Conservation (phyloP, 2,797 vertebrate species). For the Lagodon rhomboides region DNA sequence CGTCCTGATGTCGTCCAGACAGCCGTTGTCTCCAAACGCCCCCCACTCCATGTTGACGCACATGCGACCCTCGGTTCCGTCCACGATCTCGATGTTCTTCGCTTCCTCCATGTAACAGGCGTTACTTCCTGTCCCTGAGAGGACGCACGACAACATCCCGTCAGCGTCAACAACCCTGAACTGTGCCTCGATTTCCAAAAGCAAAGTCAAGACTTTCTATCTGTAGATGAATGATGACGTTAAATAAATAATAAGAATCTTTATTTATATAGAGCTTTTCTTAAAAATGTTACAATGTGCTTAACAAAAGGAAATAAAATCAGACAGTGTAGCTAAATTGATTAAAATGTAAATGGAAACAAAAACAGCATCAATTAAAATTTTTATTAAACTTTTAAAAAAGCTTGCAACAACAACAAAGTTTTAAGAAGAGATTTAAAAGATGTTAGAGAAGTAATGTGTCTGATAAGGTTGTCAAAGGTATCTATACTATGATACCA, state of each 20-base stretch:
- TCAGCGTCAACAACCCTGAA: background rate
- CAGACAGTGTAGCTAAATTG: too few relatives aligned
- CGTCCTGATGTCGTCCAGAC: constrained; percentile 96
- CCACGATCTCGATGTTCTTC: constrained; percentile 93
- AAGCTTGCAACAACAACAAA: too few relatives aligned
- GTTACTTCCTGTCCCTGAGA: constrained; percentile 95
- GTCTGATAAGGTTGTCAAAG: too few relatives aligned
- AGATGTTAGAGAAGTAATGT: too few relatives aligned
- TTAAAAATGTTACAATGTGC: background rate
- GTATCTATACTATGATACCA: too few relatives aligned
- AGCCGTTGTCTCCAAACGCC: constrained; percentile 96
- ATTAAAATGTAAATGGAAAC: too few relatives aligned
- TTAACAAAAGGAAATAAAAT: too few relatives aligned
- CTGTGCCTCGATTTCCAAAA: background rate
- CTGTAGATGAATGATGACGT: too few relatives aligned
- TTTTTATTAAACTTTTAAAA: too few relatives aligned
- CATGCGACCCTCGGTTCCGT: constrained; percentile 91
- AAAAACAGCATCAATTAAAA: too few relatives aligned
- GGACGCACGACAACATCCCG: constrained; percentile 5
- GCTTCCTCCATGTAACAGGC: constrained; percentile 99
- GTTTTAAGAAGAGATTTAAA: too few relatives aligned
- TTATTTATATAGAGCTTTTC: background rate
- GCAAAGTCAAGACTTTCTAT: background rate
- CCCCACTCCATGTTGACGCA: constrained; percentile 99
- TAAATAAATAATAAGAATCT: background rate